Evolutionary conservation across 2,797 vertebrate species (phyloP), one percentile per base, ranked within the genome.

Genomic region (Mus caroli): DNA sequence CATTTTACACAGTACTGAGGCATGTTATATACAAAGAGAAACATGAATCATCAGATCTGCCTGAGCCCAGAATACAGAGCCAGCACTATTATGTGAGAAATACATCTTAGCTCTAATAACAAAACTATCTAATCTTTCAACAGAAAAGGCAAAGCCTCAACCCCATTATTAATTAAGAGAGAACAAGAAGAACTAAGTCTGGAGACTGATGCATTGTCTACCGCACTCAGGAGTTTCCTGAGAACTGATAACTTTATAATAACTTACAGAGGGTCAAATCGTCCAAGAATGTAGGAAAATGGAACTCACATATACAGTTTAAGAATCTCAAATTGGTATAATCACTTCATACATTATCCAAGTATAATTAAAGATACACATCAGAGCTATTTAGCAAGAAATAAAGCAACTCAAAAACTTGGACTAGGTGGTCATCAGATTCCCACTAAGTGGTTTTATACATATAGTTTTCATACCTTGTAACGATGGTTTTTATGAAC

Each of bases 401-500:
- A 62, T 92, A 31, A 92, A 88, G 19, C 80, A 92, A 2, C 28
- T 90, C 78, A 96, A 88, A 37, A 96, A 60, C 88, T 86, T 92
- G 43, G 52, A 93, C 20, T 71, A 92, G 71, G 46, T 69, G 12
- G 40, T 37, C 50, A 92, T 79, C 24, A 94, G 62, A 92, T 31
- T 94, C 54, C 90, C 88, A 31, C 43, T 43, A 67, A 79, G 34
- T 82, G 50, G 90, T 43, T 89, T 93, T 92, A 94, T 92, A n/a
- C 26, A 17, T 96, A 46, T 88, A 64, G 75, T 95, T 52, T 96
- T 95, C 97, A 96, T 98, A 99, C 99, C 99, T 99, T 99, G 97
- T 99, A 99, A 73, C 99, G 99, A 98, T 99, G 99, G 95, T 98
- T 99, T 99, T 99, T 99, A 99, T 99, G 99, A 96, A 99, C 99